Conservation (phyloP, 2,797 vertebrate species). For the Scolopax rusticola region DNA sequence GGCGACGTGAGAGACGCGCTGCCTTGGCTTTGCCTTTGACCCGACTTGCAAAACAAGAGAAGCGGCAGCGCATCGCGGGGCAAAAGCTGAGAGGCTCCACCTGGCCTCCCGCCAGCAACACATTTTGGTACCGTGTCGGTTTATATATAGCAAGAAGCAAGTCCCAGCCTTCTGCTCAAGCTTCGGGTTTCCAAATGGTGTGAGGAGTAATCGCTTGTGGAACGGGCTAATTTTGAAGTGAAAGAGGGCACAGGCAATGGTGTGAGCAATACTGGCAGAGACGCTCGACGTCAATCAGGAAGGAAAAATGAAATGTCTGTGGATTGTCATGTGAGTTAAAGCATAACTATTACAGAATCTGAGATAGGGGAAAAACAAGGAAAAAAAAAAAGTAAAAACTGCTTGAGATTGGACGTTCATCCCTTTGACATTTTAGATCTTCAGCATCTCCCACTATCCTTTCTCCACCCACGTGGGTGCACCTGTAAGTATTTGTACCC, state of each 20-base stretch:
- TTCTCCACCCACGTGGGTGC: not conserved
- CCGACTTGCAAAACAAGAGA: not conserved
- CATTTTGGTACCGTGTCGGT: conserved; percentile 2
- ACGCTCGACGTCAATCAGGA: conserved; percentile 8
- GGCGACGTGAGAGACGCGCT: accelerated
- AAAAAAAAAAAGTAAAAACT: not conserved
- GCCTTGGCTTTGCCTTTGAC: not conserved
- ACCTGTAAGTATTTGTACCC: not conserved
- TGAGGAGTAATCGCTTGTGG: conserved; percentile 32
- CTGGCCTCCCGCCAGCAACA: conserved; percentile 39
- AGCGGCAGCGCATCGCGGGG: not conserved
- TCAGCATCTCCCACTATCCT: not conserved
- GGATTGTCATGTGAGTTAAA: not conserved
- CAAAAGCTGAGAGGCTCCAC: not conserved
- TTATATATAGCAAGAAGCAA: conserved; percentile 60
- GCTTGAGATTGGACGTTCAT: not conserved
- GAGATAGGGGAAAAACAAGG: not conserved
- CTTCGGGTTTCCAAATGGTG: conserved; percentile 55
- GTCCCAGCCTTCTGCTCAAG: conserved; percentile 65
- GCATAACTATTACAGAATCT: no score
- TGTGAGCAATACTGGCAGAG: conserved; percentile 41
- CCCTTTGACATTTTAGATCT: not conserved
- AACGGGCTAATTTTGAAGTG: conserved; percentile 56
- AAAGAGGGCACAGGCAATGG: conserved; percentile 41
- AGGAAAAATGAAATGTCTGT: not conserved